Percentiles rank a stretch among this genome's conserved stretches.
These are phyloP conservation scores for Smutsia temminckii DNA, from an alignment of 2,797 vertebrate species.

Conservation along the genomic window DNA sequence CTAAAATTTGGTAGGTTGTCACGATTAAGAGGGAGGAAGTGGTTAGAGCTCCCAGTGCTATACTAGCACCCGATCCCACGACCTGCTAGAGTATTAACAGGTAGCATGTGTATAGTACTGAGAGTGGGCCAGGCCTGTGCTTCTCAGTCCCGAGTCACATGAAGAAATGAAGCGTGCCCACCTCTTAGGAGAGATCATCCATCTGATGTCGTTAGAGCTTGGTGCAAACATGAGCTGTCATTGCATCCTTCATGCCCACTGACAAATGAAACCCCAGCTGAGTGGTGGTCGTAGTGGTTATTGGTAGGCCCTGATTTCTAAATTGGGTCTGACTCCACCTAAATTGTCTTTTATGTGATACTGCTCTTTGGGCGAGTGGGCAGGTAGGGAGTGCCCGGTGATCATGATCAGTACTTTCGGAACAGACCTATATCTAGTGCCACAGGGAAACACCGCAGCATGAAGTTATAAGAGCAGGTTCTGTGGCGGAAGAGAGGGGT, in stretches of 20 bases:
- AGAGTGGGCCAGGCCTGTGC: neutral
- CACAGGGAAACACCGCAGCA: neutral
- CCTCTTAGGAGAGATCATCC: neutral
- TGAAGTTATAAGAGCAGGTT: neutral
- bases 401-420: neutral
- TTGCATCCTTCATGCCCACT: neutral
- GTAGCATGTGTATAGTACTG: too few relatives aligned
- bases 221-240: neutral
- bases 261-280: neutral
- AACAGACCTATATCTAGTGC: neutral
- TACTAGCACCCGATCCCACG: accelerated
- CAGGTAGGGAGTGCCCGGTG: accelerated
- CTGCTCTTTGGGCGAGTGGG: neutral
- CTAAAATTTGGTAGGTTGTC: neutral
- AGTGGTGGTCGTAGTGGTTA: neutral
- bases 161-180: neutral
- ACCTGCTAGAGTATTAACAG: neutral
- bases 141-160: neutral
- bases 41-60: neutral
- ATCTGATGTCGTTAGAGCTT: neutral
- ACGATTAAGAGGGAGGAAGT: neutral
- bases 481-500: neutral
- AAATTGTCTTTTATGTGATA: neutral
- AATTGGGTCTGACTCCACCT: neutral
- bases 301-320: neutral